phyloP scores from a whole-genome alignment of 2,888 invertebrate genomes.

The Pandemis heparana region DNA sequence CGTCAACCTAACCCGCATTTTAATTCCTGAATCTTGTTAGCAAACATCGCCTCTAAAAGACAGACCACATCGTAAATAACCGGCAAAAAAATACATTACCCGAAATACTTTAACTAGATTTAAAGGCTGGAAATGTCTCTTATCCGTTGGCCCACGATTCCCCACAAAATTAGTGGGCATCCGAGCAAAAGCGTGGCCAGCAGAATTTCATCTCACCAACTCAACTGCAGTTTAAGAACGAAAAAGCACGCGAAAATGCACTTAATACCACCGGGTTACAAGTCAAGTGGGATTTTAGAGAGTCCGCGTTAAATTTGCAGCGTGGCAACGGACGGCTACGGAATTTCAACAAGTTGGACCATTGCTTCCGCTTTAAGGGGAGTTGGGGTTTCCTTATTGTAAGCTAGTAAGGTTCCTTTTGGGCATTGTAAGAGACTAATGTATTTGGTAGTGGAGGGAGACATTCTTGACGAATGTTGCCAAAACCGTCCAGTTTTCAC shows the following conservation, averaged over 20 bases:
- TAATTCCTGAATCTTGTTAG: constrained; percentile 12
- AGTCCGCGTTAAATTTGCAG: constrained; percentile 68
- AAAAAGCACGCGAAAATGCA: constrained; percentile 58
- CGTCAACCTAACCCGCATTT: constrained; percentile 5
- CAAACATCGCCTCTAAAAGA: constrained; percentile 28
- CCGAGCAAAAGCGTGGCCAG: constrained; percentile 78
- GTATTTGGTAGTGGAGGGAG: constrained; percentile 58
- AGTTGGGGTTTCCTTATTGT: constrained; percentile 54
- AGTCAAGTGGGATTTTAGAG: constrained; percentile 53
- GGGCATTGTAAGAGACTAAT: constrained; percentile 14
- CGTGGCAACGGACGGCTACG: constrained; percentile 73
- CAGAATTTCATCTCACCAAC: constrained; percentile 72
- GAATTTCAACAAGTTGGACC: constrained; percentile 84
- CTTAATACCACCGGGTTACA: constrained; percentile 60
- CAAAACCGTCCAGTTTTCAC: constrained; percentile 82
- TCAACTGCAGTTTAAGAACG: constrained; percentile 47
- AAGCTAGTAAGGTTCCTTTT: constrained; percentile 62
- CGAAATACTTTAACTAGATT: constrained; percentile 50
- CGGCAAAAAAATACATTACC: constrained; percentile 47
- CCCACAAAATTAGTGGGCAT: constrained; percentile 79
- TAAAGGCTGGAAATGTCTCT: constrained; percentile 64
- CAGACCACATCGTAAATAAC: constrained; percentile 38
- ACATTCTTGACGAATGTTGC: constrained; percentile 83
- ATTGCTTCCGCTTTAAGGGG: constrained; percentile 60
- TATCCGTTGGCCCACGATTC: constrained; percentile 74